A percentile compares a stretch with the other conserved stretches of the same genome.
These are phyloP conservation scores for Odontocerum albicorne DNA, from an alignment of 2,888 invertebrate species.

Conservation along the genomic window DNA sequence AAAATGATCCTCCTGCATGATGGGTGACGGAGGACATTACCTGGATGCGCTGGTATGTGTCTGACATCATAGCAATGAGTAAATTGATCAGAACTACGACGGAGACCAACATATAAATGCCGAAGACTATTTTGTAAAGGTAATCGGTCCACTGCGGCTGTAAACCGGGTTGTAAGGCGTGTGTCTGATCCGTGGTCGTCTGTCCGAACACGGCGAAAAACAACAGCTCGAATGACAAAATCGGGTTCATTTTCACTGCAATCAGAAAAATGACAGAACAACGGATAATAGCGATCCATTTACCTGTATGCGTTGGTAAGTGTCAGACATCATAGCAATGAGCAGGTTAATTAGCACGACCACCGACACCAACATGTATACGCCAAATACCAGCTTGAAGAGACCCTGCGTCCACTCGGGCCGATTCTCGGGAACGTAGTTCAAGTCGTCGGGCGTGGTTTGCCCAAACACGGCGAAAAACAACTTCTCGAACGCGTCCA, in stretches of 20 bases:
- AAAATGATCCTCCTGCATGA: no score
- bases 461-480: constrained; percentile 98
- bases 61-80: constrained; percentile 99
- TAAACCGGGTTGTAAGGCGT: constrained; percentile 62
- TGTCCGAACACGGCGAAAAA: constrained; percentile 99
- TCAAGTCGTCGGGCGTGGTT: constrained; percentile 82
- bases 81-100: constrained; percentile 99
- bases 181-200: constrained; percentile 80
- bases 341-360: constrained; percentile 98
- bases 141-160: constrained; percentile 85
- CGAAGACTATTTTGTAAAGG: constrained; percentile 85
- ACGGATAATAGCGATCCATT: constrained; percentile 45
- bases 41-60: constrained; percentile 99
- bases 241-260: constrained; percentile 89
- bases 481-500: constrained; percentile 94
- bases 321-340: constrained; percentile 99
- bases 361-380: constrained; percentile 97
- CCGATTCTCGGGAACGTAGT: constrained; percentile 69
- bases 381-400: constrained; percentile 91
- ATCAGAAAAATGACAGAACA: constrained; percentile 51
- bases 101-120: constrained; percentile 98
- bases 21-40: constrained; percentile 55
- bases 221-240: constrained; percentile 94
- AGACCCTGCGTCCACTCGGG: constrained; percentile 83
- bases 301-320: constrained; percentile 99